Evolutionary conservation across 2,888 invertebrate genomes (phyloP).

Genomic region (Abrostola triplasia): DNA sequence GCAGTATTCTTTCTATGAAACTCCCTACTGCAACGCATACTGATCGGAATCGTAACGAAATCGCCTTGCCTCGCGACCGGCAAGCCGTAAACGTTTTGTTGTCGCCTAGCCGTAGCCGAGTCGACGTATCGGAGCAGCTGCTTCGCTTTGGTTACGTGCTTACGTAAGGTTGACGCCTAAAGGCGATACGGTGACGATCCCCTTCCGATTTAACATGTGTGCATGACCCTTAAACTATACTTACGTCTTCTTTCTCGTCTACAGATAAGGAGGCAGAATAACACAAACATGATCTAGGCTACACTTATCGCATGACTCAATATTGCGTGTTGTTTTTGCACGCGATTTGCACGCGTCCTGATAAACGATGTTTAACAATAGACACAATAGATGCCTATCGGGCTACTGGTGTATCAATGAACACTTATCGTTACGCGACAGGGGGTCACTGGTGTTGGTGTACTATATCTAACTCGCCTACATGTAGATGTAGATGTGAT

Average conservation of each 20-base stretch:
- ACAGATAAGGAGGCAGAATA: constrained; percentile 17
- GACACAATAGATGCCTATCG: constrained; percentile 5
- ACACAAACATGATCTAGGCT: constrained; percentile 13
- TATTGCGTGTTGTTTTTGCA: constrained; percentile 27
- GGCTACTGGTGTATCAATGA: constrained; percentile 30
- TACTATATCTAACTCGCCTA: neutral
- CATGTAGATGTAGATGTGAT: no score
- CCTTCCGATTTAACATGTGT: no score
- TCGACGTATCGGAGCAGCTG: no score
- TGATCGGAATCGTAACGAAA: no score
- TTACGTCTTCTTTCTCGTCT: constrained; percentile 17
- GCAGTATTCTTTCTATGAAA: no score
- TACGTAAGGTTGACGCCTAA: no score
- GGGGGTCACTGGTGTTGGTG: constrained; percentile 6
- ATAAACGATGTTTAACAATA: neutral
- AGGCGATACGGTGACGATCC: no score
- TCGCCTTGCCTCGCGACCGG: no score
- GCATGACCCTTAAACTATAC: constrained; percentile 18
- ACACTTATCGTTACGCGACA: constrained; percentile 19
- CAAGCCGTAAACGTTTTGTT: no score
- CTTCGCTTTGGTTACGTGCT: no score
- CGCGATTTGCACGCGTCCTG: constrained; percentile 26
- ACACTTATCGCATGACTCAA: constrained; percentile 41
- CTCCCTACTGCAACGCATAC: no score
- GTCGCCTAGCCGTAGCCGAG: no score